Evolutionary conservation across 2,797 vertebrate species (phyloP).

Genomic region (Intellagama lesueurii): DNA sequence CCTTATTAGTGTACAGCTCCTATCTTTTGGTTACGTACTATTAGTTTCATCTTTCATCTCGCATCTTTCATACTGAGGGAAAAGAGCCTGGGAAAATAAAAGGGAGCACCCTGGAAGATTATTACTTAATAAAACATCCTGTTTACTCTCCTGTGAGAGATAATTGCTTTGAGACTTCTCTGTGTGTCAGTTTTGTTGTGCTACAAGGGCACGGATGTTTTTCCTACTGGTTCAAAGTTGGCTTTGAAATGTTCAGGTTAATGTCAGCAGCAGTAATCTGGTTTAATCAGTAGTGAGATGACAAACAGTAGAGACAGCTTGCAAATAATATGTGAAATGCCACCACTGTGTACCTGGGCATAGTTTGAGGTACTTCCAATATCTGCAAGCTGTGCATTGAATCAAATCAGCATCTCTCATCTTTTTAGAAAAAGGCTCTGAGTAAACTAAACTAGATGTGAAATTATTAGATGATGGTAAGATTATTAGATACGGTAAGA

Average conservation of each 20-base stretch:
- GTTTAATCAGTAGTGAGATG: constrained; percentile 51
- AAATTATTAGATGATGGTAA: constrained; percentile 41
- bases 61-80: fast-evolving
- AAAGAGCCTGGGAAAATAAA: neutral
- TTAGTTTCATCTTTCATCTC: neutral
- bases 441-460: constrained; percentile 48
- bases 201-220: neutral
- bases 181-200: neutral
- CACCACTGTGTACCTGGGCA: constrained; percentile 59
- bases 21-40: neutral
- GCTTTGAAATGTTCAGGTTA: constrained; percentile 28
- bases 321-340: constrained; percentile 65
- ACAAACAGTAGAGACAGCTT: constrained; percentile 42
- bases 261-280: constrained; percentile 39
- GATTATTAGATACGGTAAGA: constrained; percentile 13
- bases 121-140: neutral
- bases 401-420: constrained; percentile 51
- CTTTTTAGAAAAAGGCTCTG: constrained; percentile 37
- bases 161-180: neutral
- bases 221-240: neutral
- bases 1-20: neutral
- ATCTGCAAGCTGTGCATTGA: constrained; percentile 41
- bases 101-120: neutral
- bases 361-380: constrained; percentile 35
- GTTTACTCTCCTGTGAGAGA: constrained; percentile 10